Evolutionary conservation across 2,888 invertebrate species (phyloP), one percentile per base, ranked within the genome.

Genomic region (Ophonus ardosiacus): DNA sequence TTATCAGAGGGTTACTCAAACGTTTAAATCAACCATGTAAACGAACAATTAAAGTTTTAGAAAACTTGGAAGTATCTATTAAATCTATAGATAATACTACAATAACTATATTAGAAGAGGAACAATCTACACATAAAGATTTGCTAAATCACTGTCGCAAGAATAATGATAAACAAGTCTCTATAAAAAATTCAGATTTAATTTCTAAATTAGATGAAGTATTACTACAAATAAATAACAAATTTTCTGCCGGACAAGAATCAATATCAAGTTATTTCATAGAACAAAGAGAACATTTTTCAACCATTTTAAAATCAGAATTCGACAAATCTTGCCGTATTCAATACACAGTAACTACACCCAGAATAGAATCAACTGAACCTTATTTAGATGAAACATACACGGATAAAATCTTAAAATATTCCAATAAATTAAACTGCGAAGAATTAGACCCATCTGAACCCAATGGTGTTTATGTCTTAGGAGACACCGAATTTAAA

Each of bases 401-500:
- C 40, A 5, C 5, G 0, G 31, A 31, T 31, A 31, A 31, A 4
- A 31, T 31, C 31, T 0, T 31, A 31, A 31, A 31, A 31, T 31
- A 84, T 78, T 90, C 90, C 0, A 86, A 86, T 1, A 91, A 90
- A 86, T 87, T 87, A 10, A 91, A 90, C 38, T 93, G 93, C 86
- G 91, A 90, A 86, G 91, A 92, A 84, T 87, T 93, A 79, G 86
- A 88, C 8, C 86, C 87, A 18, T 89, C 90, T 78, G 89, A 87
- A 18, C 81, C 89, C 65, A 91, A 91, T 87, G 93, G 93, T 0
- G 89, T 92, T 79, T 93, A 92, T 86, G 89, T 86, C 38, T 89
- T 91, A 51, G 88, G 88, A 17, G 86, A 85, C 7, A 83, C 59
- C 38, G 31, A 85, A 56, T 86, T 87, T 31, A 68, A 86, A 13